Conservation (phyloP, 1,140 invertebrate genomes). For the Drosophila sulfurigaster region DNA sequence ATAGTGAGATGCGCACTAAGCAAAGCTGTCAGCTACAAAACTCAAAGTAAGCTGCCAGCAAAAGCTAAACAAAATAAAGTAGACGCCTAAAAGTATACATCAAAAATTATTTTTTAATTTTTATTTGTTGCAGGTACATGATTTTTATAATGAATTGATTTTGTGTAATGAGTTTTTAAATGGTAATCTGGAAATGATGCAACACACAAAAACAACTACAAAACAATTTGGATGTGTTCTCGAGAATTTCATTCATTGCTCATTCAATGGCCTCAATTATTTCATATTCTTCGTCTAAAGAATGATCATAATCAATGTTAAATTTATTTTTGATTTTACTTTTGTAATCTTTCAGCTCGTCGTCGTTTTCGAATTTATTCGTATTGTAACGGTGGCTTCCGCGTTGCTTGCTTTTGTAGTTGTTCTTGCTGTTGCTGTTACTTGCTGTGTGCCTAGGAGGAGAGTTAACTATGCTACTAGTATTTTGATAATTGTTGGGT, state of each 20-base stretch:
- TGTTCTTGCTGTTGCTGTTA: constrained; percentile 51
- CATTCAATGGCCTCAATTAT: constrained; percentile 84
- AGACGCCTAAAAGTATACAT: constrained; percentile 28
- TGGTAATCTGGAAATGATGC: constrained; percentile 8
- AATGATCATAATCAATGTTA: constrained; percentile 85
- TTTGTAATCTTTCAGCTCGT: constrained; percentile 80
- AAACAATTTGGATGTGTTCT: constrained; percentile 16
- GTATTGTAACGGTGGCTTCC: constrained; percentile 57
- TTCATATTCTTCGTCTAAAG: constrained; percentile 85
- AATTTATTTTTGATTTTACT: constrained; percentile 85
- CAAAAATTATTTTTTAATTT: constrained; percentile 1
- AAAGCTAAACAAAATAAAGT: not conserved
- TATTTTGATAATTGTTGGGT: constrained; percentile 40
- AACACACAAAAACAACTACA: constrained; percentile 41
- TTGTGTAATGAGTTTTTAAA: not conserved
- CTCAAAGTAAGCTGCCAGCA: not conserved
- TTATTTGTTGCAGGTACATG: not conserved
- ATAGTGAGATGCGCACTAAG: not conserved
- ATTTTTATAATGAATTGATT: not conserved
- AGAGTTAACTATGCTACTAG: constrained; percentile 41
- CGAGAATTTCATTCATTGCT: constrained; percentile 22
- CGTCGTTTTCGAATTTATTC: constrained; percentile 77
- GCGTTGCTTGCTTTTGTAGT: constrained; percentile 47
- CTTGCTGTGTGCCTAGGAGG: constrained; percentile 53
- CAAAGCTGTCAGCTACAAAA: constrained; percentile 15